Evolutionary conservation across 1,140 invertebrate species (phyloP).

Genomic region (Conus betulinus): DNA sequence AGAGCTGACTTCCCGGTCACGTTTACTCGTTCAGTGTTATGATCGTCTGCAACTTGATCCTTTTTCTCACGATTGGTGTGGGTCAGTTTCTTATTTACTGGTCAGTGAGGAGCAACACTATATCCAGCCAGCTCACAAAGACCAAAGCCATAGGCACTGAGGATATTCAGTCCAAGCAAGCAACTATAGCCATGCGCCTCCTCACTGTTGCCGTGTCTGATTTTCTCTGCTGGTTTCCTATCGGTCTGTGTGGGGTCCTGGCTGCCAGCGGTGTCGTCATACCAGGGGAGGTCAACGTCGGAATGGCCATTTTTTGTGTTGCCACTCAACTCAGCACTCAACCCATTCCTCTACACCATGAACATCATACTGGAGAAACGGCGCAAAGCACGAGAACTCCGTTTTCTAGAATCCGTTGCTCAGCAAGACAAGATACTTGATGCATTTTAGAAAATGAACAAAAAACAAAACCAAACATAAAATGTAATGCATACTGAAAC

Average conservation of each 20-base stretch:
- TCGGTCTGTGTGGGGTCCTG: no score
- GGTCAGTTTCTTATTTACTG: constrained; percentile 7
- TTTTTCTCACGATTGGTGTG: background rate
- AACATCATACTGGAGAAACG: constrained; percentile 1
- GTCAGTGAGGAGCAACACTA: background rate
- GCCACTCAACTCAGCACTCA: background rate
- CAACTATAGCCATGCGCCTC: no score
- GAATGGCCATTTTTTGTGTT: no score
- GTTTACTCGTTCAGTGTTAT: background rate
- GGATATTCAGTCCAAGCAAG: no score
- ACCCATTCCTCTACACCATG: background rate
- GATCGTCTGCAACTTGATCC: background rate
- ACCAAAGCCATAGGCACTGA: no score
- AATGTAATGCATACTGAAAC: no score
- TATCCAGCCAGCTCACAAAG: background rate
- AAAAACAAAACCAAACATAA: no score
- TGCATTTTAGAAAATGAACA: no score
- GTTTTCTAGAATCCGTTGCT: background rate
- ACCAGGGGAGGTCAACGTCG: no score
- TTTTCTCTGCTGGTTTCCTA: no score
- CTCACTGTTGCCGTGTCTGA: no score
- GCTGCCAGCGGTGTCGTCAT: no score
- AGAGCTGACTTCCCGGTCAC: background rate
- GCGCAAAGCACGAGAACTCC: background rate
- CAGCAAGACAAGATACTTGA: background rate